These are phyloP conservation scores for Limenitis camilla DNA, from an alignment of 2,888 invertebrate species.

Conservation along the genomic window DNA sequence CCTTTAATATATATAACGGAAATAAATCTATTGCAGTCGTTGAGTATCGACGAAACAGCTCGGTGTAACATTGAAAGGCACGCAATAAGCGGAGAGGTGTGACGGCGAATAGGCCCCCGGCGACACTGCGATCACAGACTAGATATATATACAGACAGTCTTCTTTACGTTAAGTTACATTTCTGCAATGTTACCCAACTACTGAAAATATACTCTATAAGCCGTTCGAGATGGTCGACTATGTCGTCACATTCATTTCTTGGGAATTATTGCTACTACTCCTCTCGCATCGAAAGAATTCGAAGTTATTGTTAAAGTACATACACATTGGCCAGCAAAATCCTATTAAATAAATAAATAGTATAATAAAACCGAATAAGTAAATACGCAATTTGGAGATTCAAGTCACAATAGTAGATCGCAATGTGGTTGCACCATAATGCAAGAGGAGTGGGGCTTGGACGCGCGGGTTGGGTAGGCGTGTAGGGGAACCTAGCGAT, in stretches of 20 bases:
- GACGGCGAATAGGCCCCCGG: constrained; percentile 69
- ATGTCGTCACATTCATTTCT: background rate
- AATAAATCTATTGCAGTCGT: constrained; percentile 8
- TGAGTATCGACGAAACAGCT: constrained; percentile 43
- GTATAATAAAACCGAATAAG: too few relatives aligned
- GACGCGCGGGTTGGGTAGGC: constrained; percentile 17
- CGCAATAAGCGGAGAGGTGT: constrained; percentile 72
- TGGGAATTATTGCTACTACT: background rate
- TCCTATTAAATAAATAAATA: too few relatives aligned
- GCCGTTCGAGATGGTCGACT: constrained; percentile 11
- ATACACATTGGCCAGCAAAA: background rate
- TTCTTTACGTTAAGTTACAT: constrained; percentile 61
- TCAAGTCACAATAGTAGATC: too few relatives aligned
- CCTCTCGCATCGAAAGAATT: constrained; percentile 1
- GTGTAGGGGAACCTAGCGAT: constrained; percentile 17
- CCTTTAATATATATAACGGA: background rate
- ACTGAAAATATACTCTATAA: constrained; percentile 36
- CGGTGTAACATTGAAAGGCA: constrained; percentile 69
- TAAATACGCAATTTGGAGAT: too few relatives aligned
- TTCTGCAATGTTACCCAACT: constrained; percentile 42
- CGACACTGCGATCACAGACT: constrained; percentile 73
- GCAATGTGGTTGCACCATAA: too few relatives aligned
- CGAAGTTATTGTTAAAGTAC: background rate
- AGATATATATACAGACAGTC: constrained; percentile 71
- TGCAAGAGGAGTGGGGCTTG: constrained; percentile 42